These are phyloP conservation scores for Chionis minor DNA, from an alignment of 2,113 vertebrate species.

Conservation along the genomic window DNA sequence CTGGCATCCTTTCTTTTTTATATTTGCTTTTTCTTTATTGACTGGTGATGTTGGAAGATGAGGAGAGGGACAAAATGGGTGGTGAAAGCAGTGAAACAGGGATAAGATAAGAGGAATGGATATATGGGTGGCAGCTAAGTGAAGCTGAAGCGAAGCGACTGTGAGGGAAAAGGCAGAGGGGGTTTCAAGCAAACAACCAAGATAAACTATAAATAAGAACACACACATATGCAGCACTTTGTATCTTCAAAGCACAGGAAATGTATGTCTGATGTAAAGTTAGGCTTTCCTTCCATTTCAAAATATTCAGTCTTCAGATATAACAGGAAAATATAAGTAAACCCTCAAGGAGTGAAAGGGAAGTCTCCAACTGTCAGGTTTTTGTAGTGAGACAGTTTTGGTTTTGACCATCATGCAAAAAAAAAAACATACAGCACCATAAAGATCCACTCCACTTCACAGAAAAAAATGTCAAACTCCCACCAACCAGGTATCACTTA, in stretches of 20 bases:
- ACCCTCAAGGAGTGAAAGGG: not conserved
- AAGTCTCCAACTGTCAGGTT: not conserved
- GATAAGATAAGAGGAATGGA: not conserved
- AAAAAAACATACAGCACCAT: not conserved
- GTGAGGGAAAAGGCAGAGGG: not conserved
- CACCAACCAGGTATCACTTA: not conserved
- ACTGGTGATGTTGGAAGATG: not conserved
- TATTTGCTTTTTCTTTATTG: not conserved
- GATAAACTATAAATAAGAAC: conserved; percentile 30
- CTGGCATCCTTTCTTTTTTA: not conserved
- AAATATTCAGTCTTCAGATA: conserved; percentile 1
- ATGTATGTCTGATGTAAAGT: not conserved
- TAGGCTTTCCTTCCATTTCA: not conserved
- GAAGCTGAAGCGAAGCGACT: not conserved
- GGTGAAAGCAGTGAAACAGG: not conserved
- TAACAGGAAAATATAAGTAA: not conserved
- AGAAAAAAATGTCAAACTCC: not conserved
- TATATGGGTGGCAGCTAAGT: not conserved
- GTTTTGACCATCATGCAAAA: not conserved
- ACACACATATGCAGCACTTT: not conserved
- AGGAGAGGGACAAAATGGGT: not conserved
- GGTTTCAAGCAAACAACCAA: not conserved
- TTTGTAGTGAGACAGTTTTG: not conserved
- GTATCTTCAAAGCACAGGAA: conserved; percentile 41
- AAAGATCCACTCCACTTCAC: not conserved